Evolutionary conservation across 1,140 invertebrate species (phyloP), one percentile per base, ranked within the genome.

Genomic region (Agrilus planipennis): DNA sequence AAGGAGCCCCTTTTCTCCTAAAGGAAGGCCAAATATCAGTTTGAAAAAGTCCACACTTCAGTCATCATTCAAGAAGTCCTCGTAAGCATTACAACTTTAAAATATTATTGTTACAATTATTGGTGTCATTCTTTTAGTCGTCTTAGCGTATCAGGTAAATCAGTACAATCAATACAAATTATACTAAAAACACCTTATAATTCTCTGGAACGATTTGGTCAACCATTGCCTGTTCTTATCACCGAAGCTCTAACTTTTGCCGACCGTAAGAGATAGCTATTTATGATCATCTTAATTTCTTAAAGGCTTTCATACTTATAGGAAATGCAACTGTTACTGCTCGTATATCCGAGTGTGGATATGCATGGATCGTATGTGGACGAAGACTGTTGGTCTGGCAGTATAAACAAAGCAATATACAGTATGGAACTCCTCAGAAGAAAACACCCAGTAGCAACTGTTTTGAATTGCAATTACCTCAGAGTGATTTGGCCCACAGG

Each of bases 401-500:
- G 31, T 88, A 81, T 57, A 78, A 79, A 28, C 63, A 69, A 54
- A 58, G 22, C 63, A 47, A 18, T 54, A 55, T 42, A 57, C 54
- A 25, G 52, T 59, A 47, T 45, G 42, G 51, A 9, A 62, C 59
- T n/a, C 54, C 52, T 1, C 66, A 54, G 61, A 34, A 60, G 65
- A 19, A 50, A 58, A 0, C 44, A 47, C 17, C 46, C 55, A 20
- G 62, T 61, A 72, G 63, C 6, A 70, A 75, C 50, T 89, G 84
- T 58, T 73, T 81, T 44, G 89, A 95, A 59, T 63, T 96, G 2
- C 79, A 79, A 2, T 60, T 96, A 11, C 90, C 90, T 1, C 85
- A 89, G 34, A 93, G 88, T 58, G 90, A 94, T 62, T 67, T 95
- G 11, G 84, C 84, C 2, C 90, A 95, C 60, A 81, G 83, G 60